Conservation (phyloP, 2,888 invertebrate species). For the Stenolophus ochropezus region DNA sequence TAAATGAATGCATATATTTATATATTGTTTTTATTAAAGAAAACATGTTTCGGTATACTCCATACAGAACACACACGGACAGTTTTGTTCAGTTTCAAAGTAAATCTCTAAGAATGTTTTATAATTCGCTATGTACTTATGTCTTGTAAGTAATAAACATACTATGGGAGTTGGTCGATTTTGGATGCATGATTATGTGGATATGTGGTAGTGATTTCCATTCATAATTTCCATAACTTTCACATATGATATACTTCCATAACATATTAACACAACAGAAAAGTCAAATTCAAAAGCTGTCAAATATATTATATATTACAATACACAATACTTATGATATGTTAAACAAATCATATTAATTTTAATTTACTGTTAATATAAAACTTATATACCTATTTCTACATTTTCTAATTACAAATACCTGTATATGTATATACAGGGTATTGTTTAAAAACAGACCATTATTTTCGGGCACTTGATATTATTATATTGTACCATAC, state of each 20-base stretch:
- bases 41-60: constrained; percentile 75
- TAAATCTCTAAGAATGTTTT: constrained; percentile 50
- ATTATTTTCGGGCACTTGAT: neutral
- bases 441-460: neutral
- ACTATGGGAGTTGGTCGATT: constrained; percentile 55
- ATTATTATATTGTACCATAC: neutral
- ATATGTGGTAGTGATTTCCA: neutral
- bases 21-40: constrained; percentile 75
- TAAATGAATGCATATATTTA: constrained; percentile 54
- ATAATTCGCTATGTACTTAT: constrained; percentile 54
- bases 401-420: neutral
- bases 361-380: neutral
- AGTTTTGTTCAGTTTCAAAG: constrained; percentile 67
- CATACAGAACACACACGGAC: constrained; percentile 77
- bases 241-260: neutral
- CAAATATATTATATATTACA: neutral
- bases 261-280: neutral
- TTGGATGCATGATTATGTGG: constrained; percentile 42
- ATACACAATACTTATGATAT: neutral
- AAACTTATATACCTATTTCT: neutral
- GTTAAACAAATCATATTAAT: neutral
- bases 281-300: neutral
- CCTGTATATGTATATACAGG: neutral
- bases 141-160: constrained; percentile 49
- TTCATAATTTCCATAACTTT: constrained; percentile 18